These are phyloP conservation scores for Drosophila neoperkinsi DNA, from an alignment of 2,888 invertebrate genomes.

Conservation along the genomic window DNA sequence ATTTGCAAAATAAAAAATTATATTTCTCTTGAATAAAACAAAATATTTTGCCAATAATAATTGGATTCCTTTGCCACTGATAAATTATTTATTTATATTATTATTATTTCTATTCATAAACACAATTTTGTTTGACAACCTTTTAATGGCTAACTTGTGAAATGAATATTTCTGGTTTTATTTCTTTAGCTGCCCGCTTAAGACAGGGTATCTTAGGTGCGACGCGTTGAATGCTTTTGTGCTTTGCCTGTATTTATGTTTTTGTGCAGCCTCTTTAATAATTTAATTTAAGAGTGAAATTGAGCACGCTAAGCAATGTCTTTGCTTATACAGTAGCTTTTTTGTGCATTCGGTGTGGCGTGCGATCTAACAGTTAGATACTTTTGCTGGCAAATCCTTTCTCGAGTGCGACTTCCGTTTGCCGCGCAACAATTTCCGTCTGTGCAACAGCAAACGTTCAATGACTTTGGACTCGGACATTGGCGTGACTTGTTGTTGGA, in stretches of 20 bases:
- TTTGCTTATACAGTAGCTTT: constrained; percentile 34
- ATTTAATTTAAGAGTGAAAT: constrained; percentile 64
- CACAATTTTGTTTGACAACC: too few relatives aligned
- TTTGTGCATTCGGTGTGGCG: constrained; percentile 21
- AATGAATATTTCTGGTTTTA: neutral
- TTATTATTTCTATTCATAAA: neutral
- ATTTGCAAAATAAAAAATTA: neutral
- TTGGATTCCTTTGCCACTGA: neutral
- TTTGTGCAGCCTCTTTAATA: constrained; percentile 59
- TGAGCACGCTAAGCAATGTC: constrained; percentile 53
- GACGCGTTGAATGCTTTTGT: neutral
- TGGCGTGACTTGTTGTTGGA: constrained; percentile 67
- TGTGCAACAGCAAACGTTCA: constrained; percentile 57
- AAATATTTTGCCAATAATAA: neutral
- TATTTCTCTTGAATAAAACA: neutral
- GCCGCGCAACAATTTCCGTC: constrained; percentile 52
- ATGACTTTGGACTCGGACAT: constrained; percentile 55
- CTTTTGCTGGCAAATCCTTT: constrained; percentile 64
- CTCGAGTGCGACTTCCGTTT: constrained; percentile 33
- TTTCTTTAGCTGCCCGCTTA: fast-evolving
- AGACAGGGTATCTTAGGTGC: constrained; percentile 4
- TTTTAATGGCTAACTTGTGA: neutral
- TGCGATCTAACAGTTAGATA: constrained; percentile 65
- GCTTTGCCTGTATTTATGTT: neutral
- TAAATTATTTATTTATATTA: neutral